A percentile compares a stretch with the other conserved stretches of the same genome.
phyloP scores from a whole-genome alignment of 2,888 invertebrate species.

The Lissonota sp. region DNA sequence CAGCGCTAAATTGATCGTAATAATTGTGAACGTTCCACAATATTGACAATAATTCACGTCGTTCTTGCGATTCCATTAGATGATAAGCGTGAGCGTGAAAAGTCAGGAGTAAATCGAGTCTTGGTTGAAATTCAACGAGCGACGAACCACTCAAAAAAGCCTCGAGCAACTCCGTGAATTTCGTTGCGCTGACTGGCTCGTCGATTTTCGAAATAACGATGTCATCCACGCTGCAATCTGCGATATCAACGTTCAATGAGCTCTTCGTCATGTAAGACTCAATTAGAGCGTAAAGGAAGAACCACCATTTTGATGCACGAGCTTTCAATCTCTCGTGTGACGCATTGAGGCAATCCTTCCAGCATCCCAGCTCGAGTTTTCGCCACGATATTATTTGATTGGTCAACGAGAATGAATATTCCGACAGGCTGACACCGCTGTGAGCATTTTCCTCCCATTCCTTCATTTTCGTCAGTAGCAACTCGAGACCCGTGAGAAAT shows the following conservation, averaged over 20 bases:
- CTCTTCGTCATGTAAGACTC: slow-evolving; percentile 85
- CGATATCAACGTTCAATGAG: slow-evolving; percentile 68
- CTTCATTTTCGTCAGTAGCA: slow-evolving; percentile 92
- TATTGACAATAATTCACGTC: slow-evolving; percentile 87
- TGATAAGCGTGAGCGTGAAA: slow-evolving; percentile 93
- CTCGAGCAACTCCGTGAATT: slow-evolving; percentile 87
- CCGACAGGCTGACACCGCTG: slow-evolving; percentile 91
- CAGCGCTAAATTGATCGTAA: slow-evolving; percentile 91
- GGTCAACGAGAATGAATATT: slow-evolving; percentile 90
- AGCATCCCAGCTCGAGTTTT: slow-evolving; percentile 93
- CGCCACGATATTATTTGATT: slow-evolving; percentile 95
- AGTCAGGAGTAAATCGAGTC: slow-evolving; percentile 91
- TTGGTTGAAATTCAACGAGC: slow-evolving; percentile 92
- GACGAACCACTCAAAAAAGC: slow-evolving; percentile 93
- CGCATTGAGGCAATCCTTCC: slow-evolving; percentile 93
- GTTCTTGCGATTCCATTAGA: slow-evolving; percentile 81
- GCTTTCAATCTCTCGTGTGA: slow-evolving; percentile 88
- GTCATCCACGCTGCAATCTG: slow-evolving; percentile 62
- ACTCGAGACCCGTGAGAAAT: slow-evolving; percentile 95
- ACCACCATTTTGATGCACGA: slow-evolving; percentile 94
- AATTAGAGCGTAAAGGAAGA: slow-evolving; percentile 91
- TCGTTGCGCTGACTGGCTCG: slow-evolving; percentile 77
- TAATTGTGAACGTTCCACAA: slow-evolving; percentile 94
- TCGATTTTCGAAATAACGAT: slow-evolving; percentile 68
- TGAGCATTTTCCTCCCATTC: slow-evolving; percentile 98